phyloP scores from a whole-genome alignment of 2,888 invertebrate genomes.

The Nomada ruficornis region DNA sequence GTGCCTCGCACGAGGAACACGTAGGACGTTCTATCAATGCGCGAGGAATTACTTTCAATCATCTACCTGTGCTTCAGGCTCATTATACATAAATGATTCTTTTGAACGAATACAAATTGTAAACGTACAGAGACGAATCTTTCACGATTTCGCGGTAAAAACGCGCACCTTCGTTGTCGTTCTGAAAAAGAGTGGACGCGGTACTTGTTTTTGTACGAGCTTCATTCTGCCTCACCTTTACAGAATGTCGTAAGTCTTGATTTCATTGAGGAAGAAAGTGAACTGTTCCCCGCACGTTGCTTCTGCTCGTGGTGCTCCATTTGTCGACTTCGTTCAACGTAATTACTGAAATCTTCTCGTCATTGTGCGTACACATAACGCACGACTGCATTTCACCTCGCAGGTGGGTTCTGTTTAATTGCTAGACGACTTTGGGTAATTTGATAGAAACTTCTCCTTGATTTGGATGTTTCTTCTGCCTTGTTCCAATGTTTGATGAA shows the following conservation, averaged over 20 bases:
- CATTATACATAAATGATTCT: neutral
- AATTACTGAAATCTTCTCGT: slow-evolving; percentile 32
- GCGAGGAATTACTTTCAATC: neutral
- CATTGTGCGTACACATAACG: neutral
- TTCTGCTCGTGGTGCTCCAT: slow-evolving; percentile 21
- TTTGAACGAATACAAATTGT: neutral
- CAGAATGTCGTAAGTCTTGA: slow-evolving; percentile 62
- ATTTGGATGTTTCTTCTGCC: neutral
- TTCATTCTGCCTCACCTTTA: slow-evolving; percentile 38
- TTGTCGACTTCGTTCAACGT: slow-evolving; percentile 7
- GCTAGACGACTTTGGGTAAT: neutral
- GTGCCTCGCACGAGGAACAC: slow-evolving; percentile 38
- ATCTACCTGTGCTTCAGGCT: neutral
- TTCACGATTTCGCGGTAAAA: neutral
- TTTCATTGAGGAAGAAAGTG: slow-evolving; percentile 66
- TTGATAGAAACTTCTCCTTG: too few species aligned
- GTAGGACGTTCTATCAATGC: slow-evolving; percentile 1
- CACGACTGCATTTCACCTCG: neutral
- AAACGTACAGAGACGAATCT: neutral
- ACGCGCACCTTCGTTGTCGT: neutral
- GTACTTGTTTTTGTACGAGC: slow-evolving; percentile 39
- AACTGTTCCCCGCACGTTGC: slow-evolving; percentile 41
- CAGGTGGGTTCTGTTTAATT: neutral
- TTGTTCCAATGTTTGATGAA: too few species aligned
- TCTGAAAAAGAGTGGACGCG: neutral